A percentile compares a stretch with the other conserved stretches of the same genome.
phyloP scores from a whole-genome alignment of 2,888 invertebrate genomes.

The Drosophila borborema region DNA sequence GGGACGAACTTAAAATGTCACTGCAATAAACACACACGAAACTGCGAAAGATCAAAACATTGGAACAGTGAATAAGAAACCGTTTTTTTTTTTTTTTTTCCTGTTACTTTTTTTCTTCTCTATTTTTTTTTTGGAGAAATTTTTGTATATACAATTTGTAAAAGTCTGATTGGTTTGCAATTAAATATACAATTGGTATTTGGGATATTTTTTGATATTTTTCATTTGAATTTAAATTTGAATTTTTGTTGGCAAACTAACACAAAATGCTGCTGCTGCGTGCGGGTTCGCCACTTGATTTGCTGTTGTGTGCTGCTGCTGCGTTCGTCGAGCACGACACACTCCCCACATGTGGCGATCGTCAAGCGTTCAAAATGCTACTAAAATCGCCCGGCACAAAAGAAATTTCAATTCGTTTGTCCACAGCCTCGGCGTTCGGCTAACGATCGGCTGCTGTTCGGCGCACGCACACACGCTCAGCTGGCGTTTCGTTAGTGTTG shows the following conservation, averaged over 20 bases:
- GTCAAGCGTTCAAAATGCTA: constrained; percentile 85
- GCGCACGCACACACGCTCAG: constrained; percentile 40
- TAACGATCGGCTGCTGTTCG: constrained; percentile 27
- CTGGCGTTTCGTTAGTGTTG: constrained; percentile 32
- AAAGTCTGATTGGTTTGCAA: background rate
- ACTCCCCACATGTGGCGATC: constrained; percentile 85
- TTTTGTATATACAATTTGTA: background rate
- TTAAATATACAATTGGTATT: background rate
- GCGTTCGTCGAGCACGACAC: constrained; percentile 82
- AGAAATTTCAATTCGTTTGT: constrained; percentile 82
- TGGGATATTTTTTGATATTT: background rate
- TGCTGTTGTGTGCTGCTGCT: constrained; percentile 58
- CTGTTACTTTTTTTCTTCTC: background rate
- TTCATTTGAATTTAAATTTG: background rate
- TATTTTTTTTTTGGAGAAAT: background rate
- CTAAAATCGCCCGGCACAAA: constrained; percentile 84
- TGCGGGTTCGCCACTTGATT: constrained; percentile 64
- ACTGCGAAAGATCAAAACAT: constrained; percentile 69
- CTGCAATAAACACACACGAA: constrained; percentile 71
- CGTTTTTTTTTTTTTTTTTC: constrained; percentile 9
- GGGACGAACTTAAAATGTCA: constrained; percentile 50
- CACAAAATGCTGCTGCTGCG: constrained; percentile 58
- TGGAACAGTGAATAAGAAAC: constrained; percentile 26
- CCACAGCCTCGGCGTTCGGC: constrained; percentile 42
- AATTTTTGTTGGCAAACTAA: constrained; percentile 38